These are phyloP conservation scores for Ips typographus DNA, from an alignment of 1,140 invertebrate species.

Conservation along the genomic window DNA sequence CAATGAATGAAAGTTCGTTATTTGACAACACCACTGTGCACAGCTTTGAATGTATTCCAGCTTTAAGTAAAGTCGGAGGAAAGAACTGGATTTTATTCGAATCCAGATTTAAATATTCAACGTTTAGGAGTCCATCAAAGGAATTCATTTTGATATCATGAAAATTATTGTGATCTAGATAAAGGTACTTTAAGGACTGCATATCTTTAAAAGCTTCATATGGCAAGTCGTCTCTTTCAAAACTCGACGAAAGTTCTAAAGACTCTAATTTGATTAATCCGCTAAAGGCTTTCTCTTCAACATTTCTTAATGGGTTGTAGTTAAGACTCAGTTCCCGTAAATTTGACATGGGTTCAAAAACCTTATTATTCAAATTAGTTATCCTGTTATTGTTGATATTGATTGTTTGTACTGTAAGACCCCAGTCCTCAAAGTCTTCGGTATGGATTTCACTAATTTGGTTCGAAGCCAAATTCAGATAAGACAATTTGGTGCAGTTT, in stretches of 20 bases:
- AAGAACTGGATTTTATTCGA: constrained; percentile 73
- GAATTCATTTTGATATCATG: constrained; percentile 64
- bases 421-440: constrained; percentile 78
- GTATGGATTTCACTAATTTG: constrained; percentile 73
- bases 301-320: constrained; percentile 80
- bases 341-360: constrained; percentile 69
- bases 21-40: constrained; percentile 75
- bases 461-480: constrained; percentile 87
- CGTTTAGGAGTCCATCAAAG: constrained; percentile 63
- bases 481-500: constrained; percentile 70
- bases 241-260: constrained; percentile 81
- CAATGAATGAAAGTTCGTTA: constrained; percentile 66
- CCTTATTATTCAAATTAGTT: constrained; percentile 68
- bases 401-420: constrained; percentile 76
- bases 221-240: constrained; percentile 76
- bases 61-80: constrained; percentile 66
- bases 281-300: constrained; percentile 74
- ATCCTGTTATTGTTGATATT: constrained; percentile 84
- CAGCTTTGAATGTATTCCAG: constrained; percentile 69
- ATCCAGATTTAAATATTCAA: constrained; percentile 84
- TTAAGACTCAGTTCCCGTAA: constrained; percentile 84
- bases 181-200: constrained; percentile 76
- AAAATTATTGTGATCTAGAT: constrained; percentile 86
- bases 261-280: constrained; percentile 75
- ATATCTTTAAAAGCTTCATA: constrained; percentile 70